A percentile compares a stretch with the other conserved stretches of the same genome.
These are phyloP conservation scores for Siderastrea radians DNA, from an alignment of 92 coral and sea anemone genomes.

Conservation along the genomic window DNA sequence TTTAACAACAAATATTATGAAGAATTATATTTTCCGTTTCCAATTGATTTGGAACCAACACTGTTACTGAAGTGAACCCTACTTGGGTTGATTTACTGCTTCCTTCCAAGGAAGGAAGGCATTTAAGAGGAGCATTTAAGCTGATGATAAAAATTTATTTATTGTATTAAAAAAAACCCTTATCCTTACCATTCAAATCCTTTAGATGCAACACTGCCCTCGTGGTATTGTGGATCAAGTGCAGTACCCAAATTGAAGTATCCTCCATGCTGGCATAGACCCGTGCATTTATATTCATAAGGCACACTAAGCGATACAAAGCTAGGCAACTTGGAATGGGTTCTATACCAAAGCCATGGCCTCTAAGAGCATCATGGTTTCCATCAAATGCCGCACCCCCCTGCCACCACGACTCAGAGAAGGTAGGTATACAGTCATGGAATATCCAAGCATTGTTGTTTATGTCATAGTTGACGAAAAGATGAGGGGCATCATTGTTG, in stretches of 20 bases:
- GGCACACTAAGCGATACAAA: constrained; percentile 87
- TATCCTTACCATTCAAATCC: constrained; percentile 86
- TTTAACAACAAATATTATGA: no score
- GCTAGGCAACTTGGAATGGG: constrained; percentile 97
- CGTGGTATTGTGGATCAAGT: constrained; percentile 84
- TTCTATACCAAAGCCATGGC: constrained; percentile 71
- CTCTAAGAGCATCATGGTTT: constrained; percentile 9
- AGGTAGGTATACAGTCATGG: constrained; percentile 38
- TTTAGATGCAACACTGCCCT: constrained; percentile 81
- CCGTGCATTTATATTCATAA: constrained; percentile 82
- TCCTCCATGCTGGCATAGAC: constrained; percentile 83
- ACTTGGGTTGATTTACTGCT: neutral
- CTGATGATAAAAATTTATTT: no score
- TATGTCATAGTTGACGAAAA: constrained; percentile 79
- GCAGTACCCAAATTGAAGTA: constrained; percentile 83
- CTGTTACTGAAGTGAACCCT: neutral
- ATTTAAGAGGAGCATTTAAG: no score
- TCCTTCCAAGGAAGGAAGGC: neutral
- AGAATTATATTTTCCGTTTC: no score
- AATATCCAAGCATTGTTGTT: constrained; percentile 84
- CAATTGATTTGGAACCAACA: no score
- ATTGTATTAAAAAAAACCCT: neutral
- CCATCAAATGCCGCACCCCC: constrained; percentile 31
- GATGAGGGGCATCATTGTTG: constrained; percentile 59
- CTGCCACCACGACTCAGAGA: constrained; percentile 26